Conservation (phyloP, 2,113 vertebrate genomes). For the Paralichthys olivaceus region DNA sequence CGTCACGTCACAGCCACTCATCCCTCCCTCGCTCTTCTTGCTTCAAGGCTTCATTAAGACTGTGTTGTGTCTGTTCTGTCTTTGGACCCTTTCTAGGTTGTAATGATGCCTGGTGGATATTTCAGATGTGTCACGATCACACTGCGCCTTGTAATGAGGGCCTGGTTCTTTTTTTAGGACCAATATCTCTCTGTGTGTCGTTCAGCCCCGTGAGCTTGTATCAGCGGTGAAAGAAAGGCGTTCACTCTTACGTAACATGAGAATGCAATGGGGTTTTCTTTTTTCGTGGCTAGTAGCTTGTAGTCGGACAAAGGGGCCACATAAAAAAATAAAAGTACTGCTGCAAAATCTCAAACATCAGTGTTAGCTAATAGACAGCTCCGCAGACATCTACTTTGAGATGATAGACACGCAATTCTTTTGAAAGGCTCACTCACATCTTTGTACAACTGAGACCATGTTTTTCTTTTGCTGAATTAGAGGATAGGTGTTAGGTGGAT, state of each 20-base stretch:
- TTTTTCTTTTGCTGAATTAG: conserved; percentile 54
- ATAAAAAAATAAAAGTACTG: conserved; percentile 6
- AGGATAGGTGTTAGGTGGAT: conserved; percentile 56
- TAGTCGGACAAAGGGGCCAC: conserved; percentile 8
- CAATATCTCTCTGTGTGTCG: conserved; percentile 38
- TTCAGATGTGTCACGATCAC: conserved; percentile 67
- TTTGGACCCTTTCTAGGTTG: conserved; percentile 70
- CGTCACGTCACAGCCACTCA: conserved; percentile 53
- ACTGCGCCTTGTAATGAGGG: conserved; percentile 67
- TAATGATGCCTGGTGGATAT: conserved; percentile 80
- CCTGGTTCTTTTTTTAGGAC: conserved; percentile 66
- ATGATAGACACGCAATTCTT: conserved; percentile 14
- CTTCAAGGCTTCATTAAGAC: conserved; percentile 75
- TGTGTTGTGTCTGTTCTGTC: conserved; percentile 67
- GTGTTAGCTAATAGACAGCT: conserved; percentile 20
- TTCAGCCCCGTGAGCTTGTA: conserved; percentile 28
- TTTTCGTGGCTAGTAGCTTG: conserved; percentile 2
- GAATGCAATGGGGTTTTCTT: conserved; percentile 7
- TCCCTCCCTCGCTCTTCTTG: conserved; percentile 32
- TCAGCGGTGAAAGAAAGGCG: conserved; percentile 30
- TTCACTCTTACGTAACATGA: conserved; percentile 44
- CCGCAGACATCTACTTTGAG: conserved; percentile 16
- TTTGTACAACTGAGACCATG: conserved; percentile 48
- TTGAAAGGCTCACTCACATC: conserved; percentile 32
- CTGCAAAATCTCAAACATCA: conserved; percentile 22